Conservation (phyloP, 1,140 invertebrate species). For the Cherax destructor region DNA sequence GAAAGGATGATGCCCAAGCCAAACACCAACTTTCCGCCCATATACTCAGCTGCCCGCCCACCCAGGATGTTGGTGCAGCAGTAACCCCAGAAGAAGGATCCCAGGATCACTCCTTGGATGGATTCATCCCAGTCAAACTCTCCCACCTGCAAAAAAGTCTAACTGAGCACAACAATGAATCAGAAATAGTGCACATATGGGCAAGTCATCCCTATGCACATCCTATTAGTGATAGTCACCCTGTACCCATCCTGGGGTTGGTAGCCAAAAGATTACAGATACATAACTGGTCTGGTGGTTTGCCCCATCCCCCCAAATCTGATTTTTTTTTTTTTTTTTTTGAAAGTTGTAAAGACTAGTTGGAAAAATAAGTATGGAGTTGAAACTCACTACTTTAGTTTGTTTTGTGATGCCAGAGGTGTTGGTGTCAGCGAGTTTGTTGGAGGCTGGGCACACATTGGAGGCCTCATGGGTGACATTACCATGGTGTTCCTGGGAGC, state of each 20-base stretch:
- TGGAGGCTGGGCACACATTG: constrained; percentile 3
- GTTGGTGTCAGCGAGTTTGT: neutral
- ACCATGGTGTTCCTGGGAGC: neutral
- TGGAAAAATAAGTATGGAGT: too few species aligned
- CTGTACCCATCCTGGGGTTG: too few species aligned
- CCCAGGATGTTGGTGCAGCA: constrained; percentile 83
- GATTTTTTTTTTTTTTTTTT: too few species aligned
- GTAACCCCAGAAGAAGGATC: constrained; percentile 72
- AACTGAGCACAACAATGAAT: neutral
- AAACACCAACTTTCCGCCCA: constrained; percentile 90
- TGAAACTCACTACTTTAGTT: neutral
- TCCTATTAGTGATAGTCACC: neutral
- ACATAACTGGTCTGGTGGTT: too few species aligned
- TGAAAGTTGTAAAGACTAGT: too few species aligned
- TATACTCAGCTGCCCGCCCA: constrained; percentile 84
- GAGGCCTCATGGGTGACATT: neutral
- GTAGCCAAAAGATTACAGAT: too few species aligned
- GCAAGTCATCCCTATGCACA: neutral
- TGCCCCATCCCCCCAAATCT: too few species aligned
- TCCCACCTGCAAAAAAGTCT: constrained; percentile 42
- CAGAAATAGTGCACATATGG: neutral
- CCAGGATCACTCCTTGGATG: constrained; percentile 68
- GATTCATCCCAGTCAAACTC: constrained; percentile 70
- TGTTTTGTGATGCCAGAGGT: neutral
- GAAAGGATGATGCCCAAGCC: constrained; percentile 87